Conservation (phyloP, 2,113 vertebrate genomes). For the Ceratotherium simum region DNA sequence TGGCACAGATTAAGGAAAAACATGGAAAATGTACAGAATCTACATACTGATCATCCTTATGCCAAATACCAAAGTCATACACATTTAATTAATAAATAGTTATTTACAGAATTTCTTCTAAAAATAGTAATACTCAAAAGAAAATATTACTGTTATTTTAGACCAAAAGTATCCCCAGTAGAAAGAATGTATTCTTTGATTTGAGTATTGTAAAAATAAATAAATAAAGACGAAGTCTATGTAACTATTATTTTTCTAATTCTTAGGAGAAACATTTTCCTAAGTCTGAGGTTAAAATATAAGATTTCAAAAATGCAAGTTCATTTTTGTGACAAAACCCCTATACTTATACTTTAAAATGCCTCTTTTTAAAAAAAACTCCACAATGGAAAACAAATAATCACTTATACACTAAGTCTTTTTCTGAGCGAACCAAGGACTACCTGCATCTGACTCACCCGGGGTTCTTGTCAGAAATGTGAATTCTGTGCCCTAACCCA, state of each 20-base stretch:
- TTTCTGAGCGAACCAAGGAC: not conserved
- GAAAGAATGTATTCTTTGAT: not conserved
- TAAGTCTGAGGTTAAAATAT: constrained; percentile 33
- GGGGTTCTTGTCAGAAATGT: not conserved
- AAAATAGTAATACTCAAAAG: not conserved
- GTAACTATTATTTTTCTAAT: constrained; percentile 8
- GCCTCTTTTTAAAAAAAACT: not conserved
- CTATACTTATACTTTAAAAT: constrained; percentile 15
- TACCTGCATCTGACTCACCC: not conserved
- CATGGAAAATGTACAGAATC: not conserved
- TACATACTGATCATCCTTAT: not conserved
- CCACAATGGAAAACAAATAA: constrained; percentile 19
- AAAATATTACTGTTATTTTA: not conserved
- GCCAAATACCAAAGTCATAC: not conserved
- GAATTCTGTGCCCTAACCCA: not conserved
- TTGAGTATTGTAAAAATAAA: not conserved
- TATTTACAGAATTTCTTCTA: not conserved
- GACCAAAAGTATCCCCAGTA: not conserved
- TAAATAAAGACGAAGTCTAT: not conserved
- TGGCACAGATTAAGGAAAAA: constrained; percentile 3
- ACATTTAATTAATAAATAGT: not conserved
- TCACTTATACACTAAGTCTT: not conserved
- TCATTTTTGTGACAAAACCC: constrained; percentile 13
- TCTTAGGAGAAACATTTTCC: not conserved
- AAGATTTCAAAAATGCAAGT: constrained; percentile 42